Evolutionary conservation across 2,797 vertebrate genomes (phyloP).

Genomic region (Discoglossus pictus): DNA sequence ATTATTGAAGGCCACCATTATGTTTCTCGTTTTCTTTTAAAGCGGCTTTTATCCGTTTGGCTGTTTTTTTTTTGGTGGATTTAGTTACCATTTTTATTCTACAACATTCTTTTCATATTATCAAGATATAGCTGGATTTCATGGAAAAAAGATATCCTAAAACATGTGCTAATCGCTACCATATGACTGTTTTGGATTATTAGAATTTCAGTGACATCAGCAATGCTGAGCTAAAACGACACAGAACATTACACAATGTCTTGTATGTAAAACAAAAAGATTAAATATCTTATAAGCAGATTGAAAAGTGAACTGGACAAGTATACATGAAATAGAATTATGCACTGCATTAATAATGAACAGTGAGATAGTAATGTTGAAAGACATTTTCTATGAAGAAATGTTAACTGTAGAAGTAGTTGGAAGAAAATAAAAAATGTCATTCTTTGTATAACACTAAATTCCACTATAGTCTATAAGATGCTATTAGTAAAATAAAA

Average conservation of each 20-base stretch:
- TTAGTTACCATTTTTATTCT: slow-evolving; percentile 22
- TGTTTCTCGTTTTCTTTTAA: slow-evolving; percentile 23
- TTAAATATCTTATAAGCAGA: slow-evolving; percentile 2
- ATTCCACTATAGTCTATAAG: too few relatives aligned
- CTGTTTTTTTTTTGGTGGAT: slow-evolving; percentile 1
- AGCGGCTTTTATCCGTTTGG: slow-evolving; percentile 13
- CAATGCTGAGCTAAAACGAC: slow-evolving; percentile 11
- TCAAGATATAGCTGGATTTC: slow-evolving; percentile 24
- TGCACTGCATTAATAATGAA: slow-evolving; percentile 13
- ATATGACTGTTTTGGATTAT: slow-evolving; percentile 10
- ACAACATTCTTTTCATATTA: slow-evolving; percentile 32
- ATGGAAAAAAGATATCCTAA: slow-evolving; percentile 28
- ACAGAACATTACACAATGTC: slow-evolving; percentile 11
- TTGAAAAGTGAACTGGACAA: slow-evolving; percentile 18
- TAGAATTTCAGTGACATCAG: slow-evolving; percentile 22
- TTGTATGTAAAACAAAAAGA: slow-evolving; percentile 23
- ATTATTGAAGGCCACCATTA: neutral
- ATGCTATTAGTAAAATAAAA: too few relatives aligned
- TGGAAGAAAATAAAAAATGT: neutral
- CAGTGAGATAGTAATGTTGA: neutral
- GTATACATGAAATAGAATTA: slow-evolving; percentile 22
- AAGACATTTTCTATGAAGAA: slow-evolving; percentile 14
- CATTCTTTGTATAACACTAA: too few relatives aligned
- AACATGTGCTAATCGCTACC: slow-evolving; percentile 15
- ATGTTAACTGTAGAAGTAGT: too few relatives aligned